A percentile compares a stretch with the other conserved stretches of the same genome.
phyloP scores from a whole-genome alignment of 2,888 invertebrate genomes.

The Trichogramma evanescens region DNA sequence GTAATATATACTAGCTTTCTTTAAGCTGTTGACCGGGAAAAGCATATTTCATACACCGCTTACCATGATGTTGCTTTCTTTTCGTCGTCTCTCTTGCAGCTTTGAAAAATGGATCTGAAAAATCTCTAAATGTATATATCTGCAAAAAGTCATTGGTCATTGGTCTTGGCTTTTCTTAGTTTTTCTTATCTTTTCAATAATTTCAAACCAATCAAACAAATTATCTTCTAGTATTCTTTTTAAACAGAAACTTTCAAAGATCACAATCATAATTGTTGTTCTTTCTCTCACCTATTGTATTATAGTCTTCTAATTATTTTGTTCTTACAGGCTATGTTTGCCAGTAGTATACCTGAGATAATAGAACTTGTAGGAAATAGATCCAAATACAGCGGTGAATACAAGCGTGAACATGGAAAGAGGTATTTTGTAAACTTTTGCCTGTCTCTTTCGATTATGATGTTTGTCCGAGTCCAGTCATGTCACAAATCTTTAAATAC shows the following conservation, averaged over 20 bases:
- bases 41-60: too few relatives aligned
- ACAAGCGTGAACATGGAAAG: slow-evolving; percentile 99
- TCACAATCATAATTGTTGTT: not conserved
- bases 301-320: slow-evolving; percentile 37
- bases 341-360: slow-evolving; percentile 99
- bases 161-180: too few relatives aligned
- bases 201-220: not conserved
- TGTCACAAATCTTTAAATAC: too few relatives aligned
- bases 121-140: too few relatives aligned
- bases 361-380: slow-evolving; percentile 99
- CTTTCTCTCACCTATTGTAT: slow-evolving; percentile 11
- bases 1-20: too few relatives aligned
- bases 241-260: not conserved
- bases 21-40: too few relatives aligned
- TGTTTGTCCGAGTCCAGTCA: not conserved
- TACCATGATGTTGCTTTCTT: too few relatives aligned
- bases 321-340: slow-evolving; percentile 98
- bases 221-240: not conserved
- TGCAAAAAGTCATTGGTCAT: too few relatives aligned
- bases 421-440: slow-evolving; percentile 61
- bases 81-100: too few relatives aligned
- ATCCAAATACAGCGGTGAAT: slow-evolving; percentile 98
- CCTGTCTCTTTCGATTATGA: not conserved
- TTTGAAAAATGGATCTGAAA: too few relatives aligned
- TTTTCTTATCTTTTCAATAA: too few relatives aligned